Base-by-base conservation (phyloP, 2,113 vertebrate species). In the Xiphias gladius region DNA sequence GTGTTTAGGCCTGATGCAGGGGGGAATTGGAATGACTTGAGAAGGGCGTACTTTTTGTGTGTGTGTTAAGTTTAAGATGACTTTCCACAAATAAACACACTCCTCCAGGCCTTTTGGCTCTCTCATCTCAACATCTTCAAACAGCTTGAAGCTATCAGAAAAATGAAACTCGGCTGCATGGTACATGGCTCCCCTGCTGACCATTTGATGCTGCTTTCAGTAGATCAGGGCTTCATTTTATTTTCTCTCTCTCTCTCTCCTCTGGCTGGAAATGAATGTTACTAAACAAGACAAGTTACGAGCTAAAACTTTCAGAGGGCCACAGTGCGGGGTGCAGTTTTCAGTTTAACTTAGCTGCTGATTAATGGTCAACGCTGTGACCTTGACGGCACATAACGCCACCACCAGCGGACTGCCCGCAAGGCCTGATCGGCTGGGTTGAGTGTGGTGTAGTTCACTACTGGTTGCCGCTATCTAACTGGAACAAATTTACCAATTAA, bases 401-500 rank as follows among this genome's bases (percentile, higher is more conserved):
- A 12, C 14, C 37, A 4, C 71, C 68, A 63, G 62, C 57, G 52
- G 62, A 50, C 68, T 26, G 74, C 88, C 78, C 63, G 26, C 41
- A 0, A 67, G 71, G 87, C 62, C 68, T 13, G 71, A 22, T 48
- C 14, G n/a, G 64, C 73, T 19, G 28, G 58, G 46, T 59, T 79
- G 77, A 86, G 74, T 70, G 80, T 43, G 65, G 58, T 63, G 43
- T 68, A 17, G 68, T 73, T 83, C 73, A 41, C 41, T 70, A 76
- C 88, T 89, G 55, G 93, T 93, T 93, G 91, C 86, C 79, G 92
- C 79, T 80, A 86, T 94, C 94, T 97, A 97, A 97, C 94, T 96
- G 93, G 96, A 96, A 95, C 93, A 96, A 96, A 96, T 96, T 94
- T 92, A 85, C 95, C 92, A 96, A 96, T 96, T 97, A 96, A 94